Percentiles rank a stretch among this genome's conserved stretches.
Conservation (phyloP, 2,113 vertebrate genomes). For the Seriola rivoliana region DNA sequence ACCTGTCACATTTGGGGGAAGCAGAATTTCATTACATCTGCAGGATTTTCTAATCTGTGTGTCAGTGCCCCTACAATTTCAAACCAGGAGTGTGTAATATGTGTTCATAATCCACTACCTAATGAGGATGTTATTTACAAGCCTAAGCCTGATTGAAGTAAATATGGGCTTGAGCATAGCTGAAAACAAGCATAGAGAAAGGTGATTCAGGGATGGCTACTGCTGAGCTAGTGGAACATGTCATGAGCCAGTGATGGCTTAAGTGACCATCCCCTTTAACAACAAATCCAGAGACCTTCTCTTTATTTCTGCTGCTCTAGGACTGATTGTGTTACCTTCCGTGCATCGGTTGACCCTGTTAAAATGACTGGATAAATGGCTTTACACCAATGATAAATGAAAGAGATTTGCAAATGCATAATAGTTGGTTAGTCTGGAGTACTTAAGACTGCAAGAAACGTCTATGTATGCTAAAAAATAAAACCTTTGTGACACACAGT, state of each 20-base stretch:
- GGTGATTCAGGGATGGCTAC: not conserved
- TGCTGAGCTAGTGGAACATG: not conserved
- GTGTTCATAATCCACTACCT: constrained; percentile 37
- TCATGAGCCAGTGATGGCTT: not conserved
- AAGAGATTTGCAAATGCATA: not conserved
- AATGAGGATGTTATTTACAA: constrained; percentile 50
- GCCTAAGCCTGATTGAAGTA: constrained; percentile 20
- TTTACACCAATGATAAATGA: not conserved
- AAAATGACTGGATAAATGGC: not conserved
- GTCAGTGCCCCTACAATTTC: not conserved
- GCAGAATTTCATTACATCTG: constrained; percentile 38
- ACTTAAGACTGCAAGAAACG: constrained; percentile 8
- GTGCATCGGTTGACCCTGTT: not conserved
- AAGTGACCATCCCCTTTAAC: not conserved
- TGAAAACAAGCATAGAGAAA: constrained; percentile 10
- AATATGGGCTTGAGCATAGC: not conserved
- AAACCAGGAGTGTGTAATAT: constrained; percentile 18
- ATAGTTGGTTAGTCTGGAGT: constrained; percentile 4
- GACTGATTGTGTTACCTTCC: not conserved
- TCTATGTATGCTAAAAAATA: constrained; percentile 20
- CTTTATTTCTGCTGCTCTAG: not conserved
- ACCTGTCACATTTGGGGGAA: constrained; percentile 21
- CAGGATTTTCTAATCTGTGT: constrained; percentile 42
- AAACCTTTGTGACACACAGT: constrained; percentile 31
- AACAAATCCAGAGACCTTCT: not conserved